A percentile compares a stretch with the other conserved stretches of the same genome.
Conservation (phyloP, 2,113 vertebrate species). For the Petroica traversi region DNA sequence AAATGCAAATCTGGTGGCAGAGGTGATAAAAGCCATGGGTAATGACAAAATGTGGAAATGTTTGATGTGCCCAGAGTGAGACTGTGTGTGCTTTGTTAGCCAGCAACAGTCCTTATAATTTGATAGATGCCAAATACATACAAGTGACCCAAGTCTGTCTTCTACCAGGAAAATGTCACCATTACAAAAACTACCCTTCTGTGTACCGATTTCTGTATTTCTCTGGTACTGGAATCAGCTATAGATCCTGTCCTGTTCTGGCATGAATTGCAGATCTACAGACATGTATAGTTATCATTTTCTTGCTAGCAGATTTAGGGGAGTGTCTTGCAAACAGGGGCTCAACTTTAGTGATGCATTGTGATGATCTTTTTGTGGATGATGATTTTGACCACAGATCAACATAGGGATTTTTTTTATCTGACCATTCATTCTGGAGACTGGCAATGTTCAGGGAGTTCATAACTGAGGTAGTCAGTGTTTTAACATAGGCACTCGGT, state of each 20-base stretch:
- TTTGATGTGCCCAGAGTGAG: not conserved
- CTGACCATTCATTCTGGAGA: not conserved
- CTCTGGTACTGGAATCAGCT: not conserved
- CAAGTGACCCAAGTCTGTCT: not conserved
- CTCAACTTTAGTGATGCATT: not conserved
- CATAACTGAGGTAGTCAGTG: not conserved
- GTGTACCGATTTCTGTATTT: not conserved
- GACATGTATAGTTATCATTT: not conserved
- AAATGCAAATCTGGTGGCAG: not conserved
- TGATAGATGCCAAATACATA: not conserved
- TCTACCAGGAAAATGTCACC: not conserved
- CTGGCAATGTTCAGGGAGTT: not conserved
- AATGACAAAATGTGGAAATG: not conserved
- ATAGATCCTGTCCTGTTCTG: not conserved
- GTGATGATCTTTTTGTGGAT: not conserved
- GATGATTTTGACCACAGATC: not conserved
- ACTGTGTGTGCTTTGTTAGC: not conserved
- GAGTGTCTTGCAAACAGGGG: not conserved
- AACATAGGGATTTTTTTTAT: not conserved
- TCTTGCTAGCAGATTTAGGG: not conserved
- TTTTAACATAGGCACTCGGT: rapidly evolving
- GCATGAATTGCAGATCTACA: not conserved
- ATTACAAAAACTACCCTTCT: not conserved
- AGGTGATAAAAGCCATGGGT: not conserved
- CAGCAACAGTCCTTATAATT: not conserved